Base-by-base conservation (phyloP, 1,140 invertebrate genomes). In the Macrobrachium rosenbergii region DNA sequence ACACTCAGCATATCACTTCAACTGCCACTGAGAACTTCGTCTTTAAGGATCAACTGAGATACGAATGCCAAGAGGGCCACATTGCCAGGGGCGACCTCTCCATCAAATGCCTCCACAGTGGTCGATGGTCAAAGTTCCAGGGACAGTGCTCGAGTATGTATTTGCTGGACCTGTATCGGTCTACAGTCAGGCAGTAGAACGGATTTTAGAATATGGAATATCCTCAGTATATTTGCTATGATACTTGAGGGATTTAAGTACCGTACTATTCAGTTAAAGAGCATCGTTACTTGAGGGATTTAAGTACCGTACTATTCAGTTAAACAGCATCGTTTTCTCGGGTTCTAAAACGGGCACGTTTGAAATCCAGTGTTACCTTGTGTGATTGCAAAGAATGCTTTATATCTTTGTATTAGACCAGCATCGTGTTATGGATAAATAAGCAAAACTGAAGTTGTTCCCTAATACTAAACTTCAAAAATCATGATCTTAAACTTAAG, bases 61-160 rank as follows among this genome's bases (percentile, higher is more conserved):
- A 91, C 14, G 45, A 82, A 10, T 93, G 93, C 89, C 83, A 89
- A n/a, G 82, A 88, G n/a, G 93, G 93, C 8, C 92, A 91, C 82
- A 90, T 90, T 88, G 90, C 93, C 64, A 91, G 92, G 72, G 94
- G 94, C 0, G 92, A 94, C 89, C 89, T 92, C 77, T 90, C 89
- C 62, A 89, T 92, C 6, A 91, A 91, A 14, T 95, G 94, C 91
- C 90, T 92, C 16, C 87, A 92, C 8, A 92, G 91, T 87, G 92
- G 92, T 28, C 92, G 91, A 37, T 95, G 94, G 94, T 93, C 93
- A 5, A 89, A 90, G 87, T 92, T 94, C 19, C 90, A 90, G 58
- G 94, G 94, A 82, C 92, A 91, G 90, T 95, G 94, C 90, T 90
- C 92, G 37, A 92, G 93, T 94, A 16, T 8, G 19, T 16, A n/a